phyloP scores from a whole-genome alignment of 2,797 vertebrate genomes.

The Brachymystax lenok region DNA sequence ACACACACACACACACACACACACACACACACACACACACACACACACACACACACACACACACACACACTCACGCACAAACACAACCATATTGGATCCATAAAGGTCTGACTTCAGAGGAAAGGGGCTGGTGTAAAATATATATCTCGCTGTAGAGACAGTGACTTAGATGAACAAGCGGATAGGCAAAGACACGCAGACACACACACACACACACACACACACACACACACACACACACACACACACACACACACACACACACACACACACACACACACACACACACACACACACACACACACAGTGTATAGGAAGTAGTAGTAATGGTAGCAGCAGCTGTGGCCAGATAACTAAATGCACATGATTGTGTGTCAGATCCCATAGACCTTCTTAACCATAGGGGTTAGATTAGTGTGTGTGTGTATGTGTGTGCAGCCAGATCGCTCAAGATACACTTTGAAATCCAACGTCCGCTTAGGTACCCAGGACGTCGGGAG shows the following conservation, averaged over 20 bases:
- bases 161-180: conserved; percentile 55
- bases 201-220: conserved; percentile 31
- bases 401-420: conserved; percentile 50
- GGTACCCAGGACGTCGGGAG: too few relatives aligned
- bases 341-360: conserved; percentile 72
- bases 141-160: conserved; percentile 70
- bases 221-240: conserved; percentile 33
- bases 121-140: conserved; percentile 66
- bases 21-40: not conserved
- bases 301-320: conserved; percentile 33
- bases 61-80: not conserved
- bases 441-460: not conserved
- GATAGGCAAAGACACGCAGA: not conserved
- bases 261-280: conserved; percentile 30
- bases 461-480: too few relatives aligned
- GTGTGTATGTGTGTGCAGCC: conserved; percentile 39
- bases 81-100: conserved; percentile 59
- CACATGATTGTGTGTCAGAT: conserved; percentile 49
- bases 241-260: conserved; percentile 30
- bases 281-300: conserved; percentile 31
- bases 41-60: not conserved
- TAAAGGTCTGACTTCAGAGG: conserved; percentile 70
- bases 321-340: conserved; percentile 73
- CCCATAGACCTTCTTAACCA: conserved; percentile 36
- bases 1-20: not conserved